Percentiles rank a stretch among this genome's conserved stretches.
Evolutionary conservation across 2,797 vertebrate genomes (phyloP).

Genomic region (Anguilla megastoma): DNA sequence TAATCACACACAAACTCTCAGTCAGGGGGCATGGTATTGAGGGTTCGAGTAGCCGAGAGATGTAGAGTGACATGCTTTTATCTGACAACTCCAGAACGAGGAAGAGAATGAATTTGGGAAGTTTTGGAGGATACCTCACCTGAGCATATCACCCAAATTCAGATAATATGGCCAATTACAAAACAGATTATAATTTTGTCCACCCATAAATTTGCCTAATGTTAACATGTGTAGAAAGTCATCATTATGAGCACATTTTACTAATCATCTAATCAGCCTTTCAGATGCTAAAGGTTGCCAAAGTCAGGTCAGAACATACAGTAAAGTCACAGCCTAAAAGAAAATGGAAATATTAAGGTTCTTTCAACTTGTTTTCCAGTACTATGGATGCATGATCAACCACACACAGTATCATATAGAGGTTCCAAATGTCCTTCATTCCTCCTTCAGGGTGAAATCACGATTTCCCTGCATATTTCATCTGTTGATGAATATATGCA

Average conservation of each 20-base stretch:
- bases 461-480: conserved; percentile 11
- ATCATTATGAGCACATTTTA: conserved; percentile 50
- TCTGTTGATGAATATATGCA: conserved; percentile 15
- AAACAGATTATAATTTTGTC: conserved; percentile 45
- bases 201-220: conserved; percentile 31
- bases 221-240: conserved; percentile 65
- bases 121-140: neutral
- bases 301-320: conserved; percentile 52
- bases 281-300: conserved; percentile 51
- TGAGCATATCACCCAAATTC: conserved; percentile 28
- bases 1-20: neutral
- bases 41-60: neutral
- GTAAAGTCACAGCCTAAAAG: neutral
- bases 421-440: neutral
- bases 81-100: neutral
- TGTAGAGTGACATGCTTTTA: conserved; percentile 17
- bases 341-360: neutral
- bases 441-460: neutral
- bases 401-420: neutral
- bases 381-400: neutral
- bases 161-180: conserved; percentile 40
- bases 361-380: neutral
- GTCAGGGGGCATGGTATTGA: neutral
- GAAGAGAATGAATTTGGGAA: neutral
- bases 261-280: conserved; percentile 44